Evolutionary conservation across 2,113 vertebrate genomes (phyloP).

Genomic region (Dasyornis broadbenti): DNA sequence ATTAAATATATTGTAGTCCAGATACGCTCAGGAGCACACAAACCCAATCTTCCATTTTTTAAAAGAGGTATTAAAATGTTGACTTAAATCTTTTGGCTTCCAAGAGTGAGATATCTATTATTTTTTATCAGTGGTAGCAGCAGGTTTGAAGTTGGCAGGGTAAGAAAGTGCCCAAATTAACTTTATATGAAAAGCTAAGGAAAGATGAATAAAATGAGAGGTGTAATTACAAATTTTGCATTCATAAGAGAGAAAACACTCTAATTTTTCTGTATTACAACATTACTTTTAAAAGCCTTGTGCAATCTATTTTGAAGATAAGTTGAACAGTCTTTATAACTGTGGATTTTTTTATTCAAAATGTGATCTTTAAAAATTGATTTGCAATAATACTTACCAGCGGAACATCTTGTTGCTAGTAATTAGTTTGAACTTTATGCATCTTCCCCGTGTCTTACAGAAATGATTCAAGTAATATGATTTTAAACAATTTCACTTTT

Average conservation of each 20-base stretch:
- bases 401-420: background rate
- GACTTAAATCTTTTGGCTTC: background rate
- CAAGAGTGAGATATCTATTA: background rate
- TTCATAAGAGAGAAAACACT: background rate
- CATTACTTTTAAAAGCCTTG: background rate
- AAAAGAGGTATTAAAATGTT: background rate
- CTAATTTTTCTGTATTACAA: background rate
- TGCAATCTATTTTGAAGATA: background rate
- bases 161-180: background rate
- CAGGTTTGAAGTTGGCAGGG: background rate
- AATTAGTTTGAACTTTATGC: background rate
- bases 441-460: background rate
- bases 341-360: background rate
- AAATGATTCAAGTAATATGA: background rate
- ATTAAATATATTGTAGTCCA: background rate
- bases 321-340: background rate
- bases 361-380: background rate
- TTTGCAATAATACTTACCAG: background rate
- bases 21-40: background rate
- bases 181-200: background rate
- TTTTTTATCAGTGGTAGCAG: background rate
- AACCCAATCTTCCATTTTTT: background rate
- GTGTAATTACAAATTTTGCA: background rate
- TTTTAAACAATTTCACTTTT: background rate
- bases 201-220: background rate